Evolutionary conservation across 2,113 vertebrate species (phyloP), one percentile per base, ranked within the genome.

Genomic region (Laticauda laticaudata): DNA sequence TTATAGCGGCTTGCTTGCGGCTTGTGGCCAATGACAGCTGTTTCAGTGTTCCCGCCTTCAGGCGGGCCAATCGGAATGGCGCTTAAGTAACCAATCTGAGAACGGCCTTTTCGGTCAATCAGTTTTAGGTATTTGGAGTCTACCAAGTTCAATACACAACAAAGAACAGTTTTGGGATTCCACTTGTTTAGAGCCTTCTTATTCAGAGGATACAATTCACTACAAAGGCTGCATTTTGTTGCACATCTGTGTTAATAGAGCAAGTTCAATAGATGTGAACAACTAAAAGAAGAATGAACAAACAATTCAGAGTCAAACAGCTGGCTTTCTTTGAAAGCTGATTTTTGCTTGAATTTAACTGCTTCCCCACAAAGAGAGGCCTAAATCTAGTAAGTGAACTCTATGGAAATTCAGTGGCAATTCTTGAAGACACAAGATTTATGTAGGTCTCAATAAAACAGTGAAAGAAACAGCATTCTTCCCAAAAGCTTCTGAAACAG

Each of bases 381-480:
- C 87, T 92, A 54, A 90, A 91, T 92, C 55, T 90, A 93, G 64
- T 0, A 87, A 26, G 2, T 81, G 92, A 89, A 92, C 93, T 57
- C 54, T 93, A 51, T 24, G 15, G 92, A 94, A 95, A 92, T 92
- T n/a, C 39, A 87, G 91, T 43, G 24, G 2, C 20, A 93, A 55
- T 95, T 95, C 92, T 87, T 93, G 4, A 86, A 95, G n/a, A 61
- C 94, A 89, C 21, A 53, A 95, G 24, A 34, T 86, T 53, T 85
- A 87, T 0, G 88, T 51, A 4, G 8, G 48, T 91, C 88, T 95
- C 85, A 96, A 96, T 95, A 95, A 92, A 97, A 45, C 55, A 93
- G 92, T 91, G 94, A 97, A 97, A 96, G 92, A 96, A 57, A 94
- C 93, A 90, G 92, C 69, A 92, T n/a, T 93, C 86, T 92, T 61